A percentile compares a stretch with the other conserved stretches of the same genome.
phyloP scores from a whole-genome alignment of 2,113 vertebrate species.

The Centrocercus urophasianus region DNA sequence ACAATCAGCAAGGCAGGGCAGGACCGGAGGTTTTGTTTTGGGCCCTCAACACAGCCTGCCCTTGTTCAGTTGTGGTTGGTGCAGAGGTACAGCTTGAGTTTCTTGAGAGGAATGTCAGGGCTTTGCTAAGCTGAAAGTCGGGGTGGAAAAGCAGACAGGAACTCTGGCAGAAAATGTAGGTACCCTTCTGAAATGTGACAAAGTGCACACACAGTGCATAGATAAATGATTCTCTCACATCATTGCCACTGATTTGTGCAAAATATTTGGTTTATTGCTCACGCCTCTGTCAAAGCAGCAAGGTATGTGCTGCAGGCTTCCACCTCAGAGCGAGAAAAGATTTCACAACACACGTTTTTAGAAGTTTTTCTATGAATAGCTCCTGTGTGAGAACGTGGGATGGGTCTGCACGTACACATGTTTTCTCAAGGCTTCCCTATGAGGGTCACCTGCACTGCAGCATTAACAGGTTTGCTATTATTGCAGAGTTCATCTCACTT shows the following conservation, averaged over 20 bases:
- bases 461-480: background rate
- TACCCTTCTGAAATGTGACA: background rate
- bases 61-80: background rate
- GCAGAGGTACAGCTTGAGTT: background rate
- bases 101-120: background rate
- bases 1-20: background rate
- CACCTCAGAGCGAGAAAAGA: background rate
- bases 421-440: background rate
- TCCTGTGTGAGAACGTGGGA: background rate
- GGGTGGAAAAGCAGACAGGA: background rate
- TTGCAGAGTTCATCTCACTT: background rate
- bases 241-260: background rate
- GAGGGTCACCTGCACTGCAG: accelerated
- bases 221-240: background rate
- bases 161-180: background rate
- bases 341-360: background rate
- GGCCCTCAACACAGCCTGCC: background rate
- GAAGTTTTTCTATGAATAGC: background rate
- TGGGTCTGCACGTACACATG: background rate
- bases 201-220: background rate
- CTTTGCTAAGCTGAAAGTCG: background rate
- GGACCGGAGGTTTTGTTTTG: background rate
- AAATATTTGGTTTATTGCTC: background rate
- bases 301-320: background rate
- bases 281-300: background rate